These are phyloP conservation scores for Drosophila bocki DNA, from an alignment of 1,140 invertebrate genomes.

Conservation along the genomic window DNA sequence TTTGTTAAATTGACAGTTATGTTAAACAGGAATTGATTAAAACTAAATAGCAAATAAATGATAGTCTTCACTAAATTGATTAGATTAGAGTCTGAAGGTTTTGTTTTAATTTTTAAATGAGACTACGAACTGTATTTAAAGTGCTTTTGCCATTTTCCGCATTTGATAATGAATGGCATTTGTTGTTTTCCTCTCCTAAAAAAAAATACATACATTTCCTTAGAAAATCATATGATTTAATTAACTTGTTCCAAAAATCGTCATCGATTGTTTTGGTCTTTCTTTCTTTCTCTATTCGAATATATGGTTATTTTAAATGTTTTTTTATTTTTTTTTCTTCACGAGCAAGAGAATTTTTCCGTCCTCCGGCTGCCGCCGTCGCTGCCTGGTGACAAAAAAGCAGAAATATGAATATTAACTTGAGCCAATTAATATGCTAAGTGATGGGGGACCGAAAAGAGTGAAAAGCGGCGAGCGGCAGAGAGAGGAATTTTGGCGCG, in stretches of 20 bases:
- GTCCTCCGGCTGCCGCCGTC: constrained; percentile 4
- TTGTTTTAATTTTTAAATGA: constrained; percentile 6
- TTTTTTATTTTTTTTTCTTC: constrained; percentile 8
- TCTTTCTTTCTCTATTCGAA: constrained; percentile 14
- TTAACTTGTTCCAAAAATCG: constrained; percentile 12
- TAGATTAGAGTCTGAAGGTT: background rate
- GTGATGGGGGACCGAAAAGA: constrained; percentile 41
- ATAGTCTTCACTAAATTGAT: background rate
- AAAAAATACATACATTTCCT: background rate
- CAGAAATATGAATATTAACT: constrained; percentile 71
- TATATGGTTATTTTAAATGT: constrained; percentile 20
- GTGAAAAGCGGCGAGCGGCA: constrained; percentile 1
- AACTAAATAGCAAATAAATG: background rate
- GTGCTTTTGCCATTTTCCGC: background rate
- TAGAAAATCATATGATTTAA: constrained; percentile 33
- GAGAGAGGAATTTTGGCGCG: constrained; percentile 60
- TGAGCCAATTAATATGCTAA: constrained; percentile 83
- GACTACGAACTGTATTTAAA: background rate
- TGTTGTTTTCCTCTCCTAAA: background rate
- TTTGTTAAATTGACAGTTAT: background rate
- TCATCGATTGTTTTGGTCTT: constrained; percentile 38
- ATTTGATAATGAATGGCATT: background rate
- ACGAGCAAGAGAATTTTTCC: constrained; percentile 33
- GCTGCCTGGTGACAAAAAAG: constrained; percentile 54
- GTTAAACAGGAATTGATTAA: constrained; percentile 2